Evolutionary conservation across 2,888 invertebrate genomes (phyloP).

Genomic region (Acanthosepion esculentum): DNA sequence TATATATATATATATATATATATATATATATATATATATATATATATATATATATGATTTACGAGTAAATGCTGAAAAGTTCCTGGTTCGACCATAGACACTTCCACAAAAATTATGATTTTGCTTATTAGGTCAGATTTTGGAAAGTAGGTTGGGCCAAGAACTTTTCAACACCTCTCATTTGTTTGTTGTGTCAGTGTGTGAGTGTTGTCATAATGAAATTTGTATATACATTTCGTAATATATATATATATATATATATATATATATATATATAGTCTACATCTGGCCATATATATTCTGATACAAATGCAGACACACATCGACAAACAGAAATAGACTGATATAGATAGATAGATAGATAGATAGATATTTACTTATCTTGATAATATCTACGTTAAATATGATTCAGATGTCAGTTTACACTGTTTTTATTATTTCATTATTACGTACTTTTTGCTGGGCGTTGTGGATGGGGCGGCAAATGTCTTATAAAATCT

Average conservation of each 20-base stretch:
- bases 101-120: too few species aligned
- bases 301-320: background rate
- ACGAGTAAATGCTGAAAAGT: too few species aligned
- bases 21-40: background rate
- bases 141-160: too few species aligned
- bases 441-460: background rate
- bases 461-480: background rate
- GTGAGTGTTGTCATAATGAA: too few species aligned
- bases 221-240: too few species aligned
- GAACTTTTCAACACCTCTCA: too few species aligned
- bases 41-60: background rate
- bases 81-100: too few species aligned
- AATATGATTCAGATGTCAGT: conserved; percentile 33
- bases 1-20: background rate
- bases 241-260: background rate
- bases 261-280: background rate
- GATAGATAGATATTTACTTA: background rate
- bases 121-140: too few species aligned
- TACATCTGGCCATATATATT: background rate
- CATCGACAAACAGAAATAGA: background rate
- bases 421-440: conserved; percentile 33
- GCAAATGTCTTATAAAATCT: background rate
- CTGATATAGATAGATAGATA: background rate
- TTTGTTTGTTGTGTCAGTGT: too few species aligned
- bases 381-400: conserved; percentile 22